Conservation (phyloP, 2,888 invertebrate genomes). For the Aspidiotus destructor region DNA sequence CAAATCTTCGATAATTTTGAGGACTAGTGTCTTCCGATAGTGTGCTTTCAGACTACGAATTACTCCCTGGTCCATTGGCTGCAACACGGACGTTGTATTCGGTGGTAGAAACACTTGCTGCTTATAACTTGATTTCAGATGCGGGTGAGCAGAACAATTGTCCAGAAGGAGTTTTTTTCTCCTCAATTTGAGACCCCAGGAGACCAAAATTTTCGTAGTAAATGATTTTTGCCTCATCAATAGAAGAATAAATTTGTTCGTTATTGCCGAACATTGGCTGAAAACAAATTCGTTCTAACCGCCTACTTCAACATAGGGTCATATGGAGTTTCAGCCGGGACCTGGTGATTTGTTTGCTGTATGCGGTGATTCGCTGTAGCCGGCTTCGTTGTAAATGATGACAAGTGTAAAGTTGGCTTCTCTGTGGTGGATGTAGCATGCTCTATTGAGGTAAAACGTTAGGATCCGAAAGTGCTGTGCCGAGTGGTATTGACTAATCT, state of each 20-base stretch:
- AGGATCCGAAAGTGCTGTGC: too few relatives aligned
- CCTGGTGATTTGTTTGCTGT: background rate
- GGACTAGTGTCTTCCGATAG: constrained; percentile 29
- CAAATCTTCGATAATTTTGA: too few relatives aligned
- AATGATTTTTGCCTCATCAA: background rate
- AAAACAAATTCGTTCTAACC: background rate
- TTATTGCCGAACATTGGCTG: background rate
- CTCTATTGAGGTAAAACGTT: too few relatives aligned
- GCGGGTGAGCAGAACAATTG: constrained; percentile 39
- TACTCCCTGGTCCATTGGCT: constrained; percentile 29
- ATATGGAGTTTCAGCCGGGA: background rate
- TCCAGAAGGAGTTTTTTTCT: constrained; percentile 38
- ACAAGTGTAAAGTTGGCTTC: too few relatives aligned
- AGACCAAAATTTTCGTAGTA: background rate
- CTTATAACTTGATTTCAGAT: constrained; percentile 16
- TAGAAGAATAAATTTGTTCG: background rate
- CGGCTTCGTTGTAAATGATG: background rate
- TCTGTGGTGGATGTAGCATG: too few relatives aligned
- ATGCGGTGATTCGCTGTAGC: background rate
- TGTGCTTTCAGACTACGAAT: constrained; percentile 25
- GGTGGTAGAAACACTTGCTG: constrained; percentile 19
- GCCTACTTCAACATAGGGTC: background rate
- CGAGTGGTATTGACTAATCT: too few relatives aligned
- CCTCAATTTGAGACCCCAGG: background rate
- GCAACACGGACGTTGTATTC: constrained; percentile 24